Evolutionary conservation across 1,140 invertebrate species (phyloP).

Genomic region (Atta colombica): DNA sequence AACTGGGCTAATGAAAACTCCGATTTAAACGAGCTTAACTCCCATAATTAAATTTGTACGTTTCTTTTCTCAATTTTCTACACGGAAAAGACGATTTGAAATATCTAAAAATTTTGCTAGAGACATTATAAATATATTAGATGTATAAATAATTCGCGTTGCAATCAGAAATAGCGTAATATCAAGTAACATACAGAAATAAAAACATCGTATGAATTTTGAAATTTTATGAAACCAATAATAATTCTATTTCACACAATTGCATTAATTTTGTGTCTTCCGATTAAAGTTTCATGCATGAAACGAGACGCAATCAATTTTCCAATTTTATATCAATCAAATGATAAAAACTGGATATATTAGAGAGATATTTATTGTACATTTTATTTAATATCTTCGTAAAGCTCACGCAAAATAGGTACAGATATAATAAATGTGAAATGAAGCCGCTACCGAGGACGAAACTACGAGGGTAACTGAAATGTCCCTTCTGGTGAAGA

Average conservation of each 20-base stretch:
- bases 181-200: background rate
- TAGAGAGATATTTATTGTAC: background rate
- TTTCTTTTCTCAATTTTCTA: background rate
- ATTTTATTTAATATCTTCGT: background rate
- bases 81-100: background rate
- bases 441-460: background rate
- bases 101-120: background rate
- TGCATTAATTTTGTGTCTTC: background rate
- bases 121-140: background rate
- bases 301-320: background rate
- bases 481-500: slow-evolving; percentile 5
- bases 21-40: background rate
- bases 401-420: background rate
- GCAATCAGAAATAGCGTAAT: background rate
- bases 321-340: background rate
- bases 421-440: background rate
- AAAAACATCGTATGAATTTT: background rate
- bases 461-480: slow-evolving; percentile 1
- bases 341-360: background rate
- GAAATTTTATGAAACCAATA: background rate
- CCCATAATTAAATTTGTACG: background rate
- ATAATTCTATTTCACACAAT: background rate
- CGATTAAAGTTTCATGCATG: background rate
- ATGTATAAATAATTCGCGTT: background rate
- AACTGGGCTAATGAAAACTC: background rate